Evolutionary conservation across 1,140 invertebrate species (phyloP), one percentile per base, ranked within the genome.

Genomic region (Hyles vespertilio): DNA sequence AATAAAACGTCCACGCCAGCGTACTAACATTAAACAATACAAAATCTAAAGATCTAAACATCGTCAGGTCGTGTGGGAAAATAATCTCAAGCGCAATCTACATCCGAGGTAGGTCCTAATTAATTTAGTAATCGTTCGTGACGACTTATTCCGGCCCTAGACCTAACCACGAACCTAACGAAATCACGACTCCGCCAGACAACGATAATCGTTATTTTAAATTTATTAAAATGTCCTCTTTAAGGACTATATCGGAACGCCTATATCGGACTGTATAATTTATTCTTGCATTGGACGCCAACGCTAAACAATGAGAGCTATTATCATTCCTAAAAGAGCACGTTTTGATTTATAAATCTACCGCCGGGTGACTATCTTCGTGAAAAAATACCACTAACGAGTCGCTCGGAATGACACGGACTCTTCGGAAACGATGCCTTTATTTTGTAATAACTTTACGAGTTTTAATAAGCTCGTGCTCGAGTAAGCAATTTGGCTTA

Each of bases 71-170:
- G 85, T 88, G 85, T 88, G 82, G 85, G 84, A 88, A 87, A 87
- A 88, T 88, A 87, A 88, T 86, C 85, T 79, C 62, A 63, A 59
- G 62, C 70, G 76, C 81, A 83, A 88, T 88, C 85, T 84, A 84
- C 81, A 85, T 81, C 81, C 74, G 66, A 76, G 77, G 80, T 82
- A 74, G 81, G 80, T 79, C 79, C 83, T 88, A 88, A 88, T 88
- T 88, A 88, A 88, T 88, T 88, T 88, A 88, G 83, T 88, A 88
- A 88, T 88, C 73, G 85, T 74, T 88, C 85, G 85, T 88, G 85
- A 86, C 83, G 85, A 86, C 85, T 86, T 79, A 86, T 81, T 86
- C 83, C 74, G 74, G 72, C 76, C 77, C 72, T 73, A 79, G 80
- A 77, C 66, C 74, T 53, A 72, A 79, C 81, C 83, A 78, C 80